Conservation (phyloP, 1,140 invertebrate species). For the Ostrea denselamellosa region DNA sequence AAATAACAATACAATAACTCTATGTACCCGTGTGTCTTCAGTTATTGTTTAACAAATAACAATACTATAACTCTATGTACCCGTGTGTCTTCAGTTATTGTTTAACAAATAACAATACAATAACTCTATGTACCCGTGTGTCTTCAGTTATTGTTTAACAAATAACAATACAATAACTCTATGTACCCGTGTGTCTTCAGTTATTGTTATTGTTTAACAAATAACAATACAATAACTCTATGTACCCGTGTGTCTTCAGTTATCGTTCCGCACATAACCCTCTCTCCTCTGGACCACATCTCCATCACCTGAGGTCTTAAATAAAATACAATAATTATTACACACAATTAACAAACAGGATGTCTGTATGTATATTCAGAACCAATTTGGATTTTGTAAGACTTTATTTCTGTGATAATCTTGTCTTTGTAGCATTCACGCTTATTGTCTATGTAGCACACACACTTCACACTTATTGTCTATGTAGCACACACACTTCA, state of each 20-base stretch:
- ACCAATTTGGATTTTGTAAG: no score
- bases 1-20: slow-evolving; percentile 84
- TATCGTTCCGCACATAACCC: slow-evolving; percentile 96
- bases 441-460: no score
- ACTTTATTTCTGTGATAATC: no score
- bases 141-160: slow-evolving; percentile 97
- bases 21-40: no score
- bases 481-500: no score
- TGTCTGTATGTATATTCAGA: no score
- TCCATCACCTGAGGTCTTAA: slow-evolving; percentile 90
- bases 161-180: slow-evolving; percentile 82
- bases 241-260: slow-evolving; percentile 93
- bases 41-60: no score
- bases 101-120: slow-evolving; percentile 90
- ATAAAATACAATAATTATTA: slow-evolving; percentile 41
- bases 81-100: slow-evolving; percentile 96
- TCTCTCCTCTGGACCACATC: slow-evolving; percentile 97
- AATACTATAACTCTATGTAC: slow-evolving; percentile 76
- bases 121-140: slow-evolving; percentile 86
- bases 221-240: not conserved
- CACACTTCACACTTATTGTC: no score
- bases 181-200: no score
- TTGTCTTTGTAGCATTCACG: no score
- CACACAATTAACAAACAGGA: no score
- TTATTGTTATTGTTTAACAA: no score